These are phyloP conservation scores for Aspidapion aeneum DNA, from an alignment of 2,888 invertebrate species.

Conservation along the genomic window DNA sequence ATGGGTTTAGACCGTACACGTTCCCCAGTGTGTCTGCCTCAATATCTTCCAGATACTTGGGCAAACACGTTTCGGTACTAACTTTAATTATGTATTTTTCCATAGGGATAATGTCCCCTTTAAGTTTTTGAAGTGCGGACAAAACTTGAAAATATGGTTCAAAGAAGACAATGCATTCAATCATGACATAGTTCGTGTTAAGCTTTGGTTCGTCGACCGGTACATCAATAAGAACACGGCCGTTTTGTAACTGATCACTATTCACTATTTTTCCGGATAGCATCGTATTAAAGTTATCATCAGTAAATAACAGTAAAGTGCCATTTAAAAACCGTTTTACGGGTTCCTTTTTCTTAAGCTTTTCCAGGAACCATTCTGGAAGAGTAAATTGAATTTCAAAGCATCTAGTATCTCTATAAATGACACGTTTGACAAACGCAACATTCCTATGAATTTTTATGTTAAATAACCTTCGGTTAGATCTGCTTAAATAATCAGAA, in stretches of 20 bases:
- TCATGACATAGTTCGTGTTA: conserved; percentile 51
- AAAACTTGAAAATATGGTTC: conserved; percentile 66
- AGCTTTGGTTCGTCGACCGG: not conserved
- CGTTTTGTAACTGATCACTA: conserved; percentile 45
- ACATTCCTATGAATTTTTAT: not conserved
- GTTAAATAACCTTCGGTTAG: not conserved
- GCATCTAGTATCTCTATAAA: not conserved
- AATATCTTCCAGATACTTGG: conserved; percentile 16
- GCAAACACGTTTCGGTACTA: conserved; percentile 41
- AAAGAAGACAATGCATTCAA: conserved; percentile 75
- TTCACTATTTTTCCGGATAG: not conserved
- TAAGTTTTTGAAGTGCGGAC: conserved; percentile 60
- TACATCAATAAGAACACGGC: conserved; percentile 49
- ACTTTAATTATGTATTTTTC: conserved; percentile 63
- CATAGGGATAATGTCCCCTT: conserved; percentile 61
- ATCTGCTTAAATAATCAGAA: not conserved
- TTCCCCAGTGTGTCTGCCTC: no score
- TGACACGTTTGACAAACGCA: not conserved
- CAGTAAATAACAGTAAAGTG: not conserved
- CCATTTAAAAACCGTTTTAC: not conserved
- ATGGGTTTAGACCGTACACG: conserved; percentile 35
- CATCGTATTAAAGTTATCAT: not conserved
- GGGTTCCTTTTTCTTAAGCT: not conserved
- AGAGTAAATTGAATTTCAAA: not conserved
- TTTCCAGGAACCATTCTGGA: not conserved